Evolutionary conservation across 2,888 invertebrate species (phyloP), one percentile per base, ranked within the genome.

Genomic region (Brachynemurus nebulosus): DNA sequence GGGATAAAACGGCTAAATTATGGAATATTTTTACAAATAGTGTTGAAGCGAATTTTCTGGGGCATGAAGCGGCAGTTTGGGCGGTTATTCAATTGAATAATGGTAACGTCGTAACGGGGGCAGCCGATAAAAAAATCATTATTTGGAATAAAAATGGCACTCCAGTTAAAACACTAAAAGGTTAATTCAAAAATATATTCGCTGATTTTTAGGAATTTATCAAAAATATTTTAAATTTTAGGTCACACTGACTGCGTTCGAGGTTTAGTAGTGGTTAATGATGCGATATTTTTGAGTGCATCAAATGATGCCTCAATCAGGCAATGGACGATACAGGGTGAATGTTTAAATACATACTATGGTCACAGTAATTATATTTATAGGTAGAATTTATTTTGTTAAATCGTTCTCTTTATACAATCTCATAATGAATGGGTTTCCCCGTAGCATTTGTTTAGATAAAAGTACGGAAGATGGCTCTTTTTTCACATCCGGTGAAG

Each of bases 211-310:
- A n/a, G 23, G 23, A 23, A 19, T 11, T 19, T 18, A 8, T 20
- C 11, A 20, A 14, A 37, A 23, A 34, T 16, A 17, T 20, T 45
- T 44, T 21, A 37, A 50, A 44, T 48, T 68, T 62, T 35, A 72
- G 91, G 93, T 4, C 97, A 97, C 61, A 82, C 79, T 2, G 97
- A 97, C 59, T 93, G 93, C 66, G 90, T 97, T 0, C 70, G 97
- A 58, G 83, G 76, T 18, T 59, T 97, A 21, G 74, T 78, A 1
- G 73, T 80, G 2, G 66, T 89, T 7, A 77, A 74, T 43, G 61
- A 72, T n/a, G 74, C 77, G 30, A 74, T 80, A 35, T 86, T 98
- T 62, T 65, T 95, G 1, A 92, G 93, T 38, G 89, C 88, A 58
- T 80, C 90, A 19, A 98, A 98, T 65, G 97, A 98, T 69, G 86